Evolutionary conservation across 2,888 invertebrate species (phyloP), one percentile per base, ranked within the genome.

Genomic region (Drosophila ustulata): DNA sequence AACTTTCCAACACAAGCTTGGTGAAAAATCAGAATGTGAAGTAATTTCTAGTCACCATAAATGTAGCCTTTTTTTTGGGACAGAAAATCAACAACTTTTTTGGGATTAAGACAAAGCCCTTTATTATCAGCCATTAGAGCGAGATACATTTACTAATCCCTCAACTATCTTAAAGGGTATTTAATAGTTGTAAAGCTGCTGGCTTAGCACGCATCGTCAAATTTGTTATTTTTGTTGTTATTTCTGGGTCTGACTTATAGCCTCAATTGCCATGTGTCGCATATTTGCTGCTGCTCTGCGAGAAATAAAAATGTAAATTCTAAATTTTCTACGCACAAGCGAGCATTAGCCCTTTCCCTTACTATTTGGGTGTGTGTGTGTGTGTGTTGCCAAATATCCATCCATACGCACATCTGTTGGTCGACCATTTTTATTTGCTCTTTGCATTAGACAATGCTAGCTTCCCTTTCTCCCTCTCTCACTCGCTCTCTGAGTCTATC

Each of bases 311-410:
- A 79, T 80, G 72, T 81, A 83, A 86, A 83, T 81, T 86, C 70
- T 58, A 82, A 66, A 83, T 82, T 80, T 79, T 77, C 67, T 76
- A 86, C 83, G 83, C 83, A 86, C 83, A 83, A 81, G 66, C 76
- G 77, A 66, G 71, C 83, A 85, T 74, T 74, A 76, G 71, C 63
- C 62, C 74, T 50, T 66, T 62, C 30, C 53, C 39, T 28, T 13
- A 9, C 25, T 18, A 41, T 37, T 28, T 57, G 46, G 47, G 23
- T 45, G 23, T 47, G 18, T n/a, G 37, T n/a, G n/a, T 37, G 37
- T 32, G 32, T 32, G 32, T 37, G 37, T 37, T 37, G 37, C 37
- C 37, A 46, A 34, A 26, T 45, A 59, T 25, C 37, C 46, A 37
- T 37, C n/a, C 32, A 41, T 23, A 43, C 64, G 26, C 71, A 53